phyloP scores from a whole-genome alignment of 2,888 invertebrate species.

The Capitulum mitella region DNA sequence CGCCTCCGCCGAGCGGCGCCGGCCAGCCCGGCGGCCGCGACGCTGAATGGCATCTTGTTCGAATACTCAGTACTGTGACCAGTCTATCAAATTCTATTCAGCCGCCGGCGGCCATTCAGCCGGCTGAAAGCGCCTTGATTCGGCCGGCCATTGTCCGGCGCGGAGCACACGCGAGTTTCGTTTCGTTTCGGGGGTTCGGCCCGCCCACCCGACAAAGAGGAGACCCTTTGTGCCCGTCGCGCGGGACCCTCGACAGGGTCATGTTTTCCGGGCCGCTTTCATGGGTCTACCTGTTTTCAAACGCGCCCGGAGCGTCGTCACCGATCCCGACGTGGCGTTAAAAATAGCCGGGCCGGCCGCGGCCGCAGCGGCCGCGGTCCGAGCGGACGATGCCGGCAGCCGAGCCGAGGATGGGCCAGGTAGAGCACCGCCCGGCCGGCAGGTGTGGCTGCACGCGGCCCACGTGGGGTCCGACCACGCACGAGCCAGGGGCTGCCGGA shows the following conservation, averaged over 20 bases:
- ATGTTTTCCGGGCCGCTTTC: slow-evolving; percentile 12
- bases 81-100: slow-evolving; percentile 23
- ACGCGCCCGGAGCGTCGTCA: not conserved
- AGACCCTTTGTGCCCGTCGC: slow-evolving; percentile 21
- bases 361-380: not conserved
- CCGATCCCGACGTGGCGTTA: not conserved
- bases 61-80: slow-evolving; percentile 15
- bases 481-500: no score
- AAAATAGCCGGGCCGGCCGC: not conserved
- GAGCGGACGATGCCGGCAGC: no score
- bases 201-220: slow-evolving; percentile 18
- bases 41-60: slow-evolving; percentile 12
- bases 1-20: not conserved
- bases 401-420: no score
- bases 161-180: slow-evolving; percentile 22
- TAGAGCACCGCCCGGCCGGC: no score
- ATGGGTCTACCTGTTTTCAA: slow-evolving; percentile 11
- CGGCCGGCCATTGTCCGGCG: not conserved
- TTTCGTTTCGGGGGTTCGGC: slow-evolving; percentile 16
- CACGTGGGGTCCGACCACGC: no score
- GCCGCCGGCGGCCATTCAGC: not conserved
- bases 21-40: not conserved
- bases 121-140: slow-evolving; percentile 21
- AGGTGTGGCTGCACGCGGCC: no score
- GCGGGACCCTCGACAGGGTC: not conserved